Evolutionary conservation across 2,113 vertebrate genomes (phyloP).

Genomic region (Tragelaphus imberbis): DNA sequence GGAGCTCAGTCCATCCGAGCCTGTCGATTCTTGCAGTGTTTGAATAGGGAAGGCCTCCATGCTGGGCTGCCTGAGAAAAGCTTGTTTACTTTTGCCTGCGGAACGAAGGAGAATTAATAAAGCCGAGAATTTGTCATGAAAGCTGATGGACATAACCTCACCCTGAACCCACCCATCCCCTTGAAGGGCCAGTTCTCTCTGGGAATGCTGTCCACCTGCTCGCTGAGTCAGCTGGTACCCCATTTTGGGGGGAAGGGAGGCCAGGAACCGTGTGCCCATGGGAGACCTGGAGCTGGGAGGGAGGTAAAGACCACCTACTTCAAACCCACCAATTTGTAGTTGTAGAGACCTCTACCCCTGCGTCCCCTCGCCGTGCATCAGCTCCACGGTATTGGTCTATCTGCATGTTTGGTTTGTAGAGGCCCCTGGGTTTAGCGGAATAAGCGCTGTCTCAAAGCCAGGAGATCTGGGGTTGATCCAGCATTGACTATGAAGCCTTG

Average conservation of each 20-base stretch:
- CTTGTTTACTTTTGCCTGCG: conserved; percentile 54
- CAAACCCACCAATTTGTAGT: neutral
- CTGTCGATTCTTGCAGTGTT: neutral
- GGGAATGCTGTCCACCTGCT: neutral
- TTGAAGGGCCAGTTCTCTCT: neutral
- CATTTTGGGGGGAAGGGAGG: neutral
- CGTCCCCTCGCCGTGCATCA: fast-evolving
- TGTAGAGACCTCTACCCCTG: neutral
- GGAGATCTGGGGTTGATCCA: neutral
- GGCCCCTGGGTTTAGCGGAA: neutral
- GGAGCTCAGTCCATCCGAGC: neutral
- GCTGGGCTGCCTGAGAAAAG: neutral
- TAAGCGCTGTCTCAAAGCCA: neutral
- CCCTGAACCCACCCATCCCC: conserved; percentile 42
- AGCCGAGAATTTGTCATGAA: conserved; percentile 37
- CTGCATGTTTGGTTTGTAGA: neutral
- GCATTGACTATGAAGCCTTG: neutral
- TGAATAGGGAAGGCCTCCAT: neutral
- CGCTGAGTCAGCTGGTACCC: neutral
- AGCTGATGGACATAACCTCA: conserved; percentile 37
- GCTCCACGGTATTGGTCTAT: neutral
- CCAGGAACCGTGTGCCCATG: fast-evolving
- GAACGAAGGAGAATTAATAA: conserved; percentile 49
- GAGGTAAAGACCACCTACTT: neutral
- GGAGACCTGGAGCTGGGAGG: neutral